phyloP scores from a whole-genome alignment of 2,113 vertebrate species.

The Perccottus glenii region DNA sequence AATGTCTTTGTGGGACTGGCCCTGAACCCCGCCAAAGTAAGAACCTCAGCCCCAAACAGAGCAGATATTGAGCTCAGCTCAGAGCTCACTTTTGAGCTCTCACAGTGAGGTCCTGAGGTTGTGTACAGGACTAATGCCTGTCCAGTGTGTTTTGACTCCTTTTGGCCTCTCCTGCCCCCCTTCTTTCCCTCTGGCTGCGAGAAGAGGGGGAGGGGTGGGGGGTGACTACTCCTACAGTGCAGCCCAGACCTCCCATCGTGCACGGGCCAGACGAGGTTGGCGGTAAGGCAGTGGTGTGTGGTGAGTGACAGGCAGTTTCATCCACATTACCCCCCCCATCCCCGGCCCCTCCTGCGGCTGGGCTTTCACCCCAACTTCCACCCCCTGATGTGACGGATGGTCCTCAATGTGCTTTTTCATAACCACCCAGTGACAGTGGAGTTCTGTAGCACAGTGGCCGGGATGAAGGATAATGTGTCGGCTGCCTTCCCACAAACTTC shows the following conservation, averaged over 20 bases:
- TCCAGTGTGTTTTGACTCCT: slow-evolving; percentile 65
- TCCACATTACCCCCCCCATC: slow-evolving; percentile 32
- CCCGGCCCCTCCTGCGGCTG: slow-evolving; percentile 20
- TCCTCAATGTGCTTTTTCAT: slow-evolving; percentile 61
- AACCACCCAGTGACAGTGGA: slow-evolving; percentile 73
- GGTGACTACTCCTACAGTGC: slow-evolving; percentile 63
- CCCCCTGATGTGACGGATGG: slow-evolving; percentile 66
- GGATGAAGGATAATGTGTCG: slow-evolving; percentile 67
- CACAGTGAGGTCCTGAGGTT: slow-evolving; percentile 57
- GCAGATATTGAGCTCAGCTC: slow-evolving; percentile 53
- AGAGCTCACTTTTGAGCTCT: no score
- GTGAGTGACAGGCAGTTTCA: slow-evolving; percentile 70
- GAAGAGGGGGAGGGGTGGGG: slow-evolving; percentile 20
- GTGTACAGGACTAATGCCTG: slow-evolving; percentile 50
- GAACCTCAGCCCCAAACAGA: slow-evolving; percentile 41
- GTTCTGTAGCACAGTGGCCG: slow-evolving; percentile 61
- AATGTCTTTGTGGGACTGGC: not conserved
- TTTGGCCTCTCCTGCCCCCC: slow-evolving; percentile 44
- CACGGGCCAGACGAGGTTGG: slow-evolving; percentile 69
- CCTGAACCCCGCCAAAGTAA: slow-evolving; percentile 27
- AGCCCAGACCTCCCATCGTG: slow-evolving; percentile 67
- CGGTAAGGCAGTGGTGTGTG: slow-evolving; percentile 67
- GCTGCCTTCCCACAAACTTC: slow-evolving; percentile 56
- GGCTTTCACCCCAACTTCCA: slow-evolving; percentile 58
- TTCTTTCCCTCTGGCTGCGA: slow-evolving; percentile 31